A percentile compares a stretch with the other conserved stretches of the same genome.
These are phyloP conservation scores for Sebastes flavidus DNA, from an alignment of 2,797 vertebrate species.

Conservation along the genomic window DNA sequence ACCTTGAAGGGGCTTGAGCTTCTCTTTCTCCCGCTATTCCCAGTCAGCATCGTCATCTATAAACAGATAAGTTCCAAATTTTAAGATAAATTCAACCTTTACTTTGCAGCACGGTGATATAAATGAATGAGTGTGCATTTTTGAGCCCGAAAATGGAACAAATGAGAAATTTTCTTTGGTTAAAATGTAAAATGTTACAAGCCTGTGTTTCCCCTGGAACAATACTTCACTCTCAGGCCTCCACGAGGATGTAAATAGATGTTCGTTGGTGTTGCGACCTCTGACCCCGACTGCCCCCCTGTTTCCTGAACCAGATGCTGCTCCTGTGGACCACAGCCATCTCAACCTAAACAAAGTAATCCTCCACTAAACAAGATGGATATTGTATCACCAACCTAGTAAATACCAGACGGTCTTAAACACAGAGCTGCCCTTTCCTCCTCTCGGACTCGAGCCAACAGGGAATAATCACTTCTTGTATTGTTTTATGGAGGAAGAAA, in stretches of 20 bases:
- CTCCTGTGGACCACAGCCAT: constrained; percentile 74
- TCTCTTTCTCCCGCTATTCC: background rate
- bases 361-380: constrained; percentile 80
- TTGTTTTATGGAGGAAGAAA: constrained; percentile 32
- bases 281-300: constrained; percentile 64
- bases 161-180: background rate
- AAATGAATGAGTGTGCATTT: background rate
- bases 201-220: constrained; percentile 57
- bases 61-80: background rate
- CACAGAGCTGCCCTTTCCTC: constrained; percentile 38
- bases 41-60: background rate
- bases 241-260: constrained; percentile 74
- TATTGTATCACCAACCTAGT: constrained; percentile 76
- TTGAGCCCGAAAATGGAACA: background rate
- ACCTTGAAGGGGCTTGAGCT: constrained; percentile 33
- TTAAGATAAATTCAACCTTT: background rate
- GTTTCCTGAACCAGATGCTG: constrained; percentile 81
- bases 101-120: background rate
- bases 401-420: constrained; percentile 54
- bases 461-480: constrained; percentile 22
- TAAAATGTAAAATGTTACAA: constrained; percentile 15
- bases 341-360: constrained; percentile 81
- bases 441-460: constrained; percentile 7
- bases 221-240: constrained; percentile 69
- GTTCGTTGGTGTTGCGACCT: constrained; percentile 77